Evolutionary conservation across 2,113 vertebrate genomes (phyloP).

Genomic region (Myotis brandtii): DNA sequence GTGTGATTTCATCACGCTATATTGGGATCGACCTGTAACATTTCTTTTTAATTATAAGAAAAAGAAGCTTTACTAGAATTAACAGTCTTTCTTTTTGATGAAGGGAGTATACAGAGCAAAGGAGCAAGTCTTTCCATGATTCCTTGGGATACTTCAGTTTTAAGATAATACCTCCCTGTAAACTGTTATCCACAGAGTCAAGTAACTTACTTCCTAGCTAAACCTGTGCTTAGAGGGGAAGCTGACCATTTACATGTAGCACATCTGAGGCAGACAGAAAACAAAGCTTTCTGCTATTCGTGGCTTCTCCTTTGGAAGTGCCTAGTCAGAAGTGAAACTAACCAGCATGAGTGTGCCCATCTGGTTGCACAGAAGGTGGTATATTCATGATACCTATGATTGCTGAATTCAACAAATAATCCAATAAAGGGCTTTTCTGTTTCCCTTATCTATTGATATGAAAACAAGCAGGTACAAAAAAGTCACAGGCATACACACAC

Average conservation of each 20-base stretch:
- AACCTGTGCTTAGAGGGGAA: background rate
- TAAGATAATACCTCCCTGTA: background rate
- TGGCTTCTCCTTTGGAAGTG: background rate
- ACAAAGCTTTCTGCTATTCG: background rate
- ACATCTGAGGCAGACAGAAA: background rate
- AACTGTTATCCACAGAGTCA: background rate
- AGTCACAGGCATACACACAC: background rate
- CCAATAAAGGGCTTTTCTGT: background rate
- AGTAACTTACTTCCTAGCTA: background rate
- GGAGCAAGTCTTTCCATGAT: background rate
- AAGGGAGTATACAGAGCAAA: background rate
- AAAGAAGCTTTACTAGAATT: background rate
- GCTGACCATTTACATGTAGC: background rate
- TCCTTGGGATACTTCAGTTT: background rate
- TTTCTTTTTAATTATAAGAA: slow-evolving; percentile 32
- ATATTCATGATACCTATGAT: background rate
- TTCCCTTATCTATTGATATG: background rate
- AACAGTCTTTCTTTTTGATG: background rate
- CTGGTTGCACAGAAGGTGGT: background rate
- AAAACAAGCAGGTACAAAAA: background rate
- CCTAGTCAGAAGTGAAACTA: background rate
- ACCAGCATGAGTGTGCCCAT: background rate
- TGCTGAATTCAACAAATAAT: background rate
- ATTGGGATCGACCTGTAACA: background rate
- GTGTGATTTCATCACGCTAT: background rate